Evolutionary conservation across 2,888 invertebrate species (phyloP).

Genomic region (Metacarcinus magister): DNA sequence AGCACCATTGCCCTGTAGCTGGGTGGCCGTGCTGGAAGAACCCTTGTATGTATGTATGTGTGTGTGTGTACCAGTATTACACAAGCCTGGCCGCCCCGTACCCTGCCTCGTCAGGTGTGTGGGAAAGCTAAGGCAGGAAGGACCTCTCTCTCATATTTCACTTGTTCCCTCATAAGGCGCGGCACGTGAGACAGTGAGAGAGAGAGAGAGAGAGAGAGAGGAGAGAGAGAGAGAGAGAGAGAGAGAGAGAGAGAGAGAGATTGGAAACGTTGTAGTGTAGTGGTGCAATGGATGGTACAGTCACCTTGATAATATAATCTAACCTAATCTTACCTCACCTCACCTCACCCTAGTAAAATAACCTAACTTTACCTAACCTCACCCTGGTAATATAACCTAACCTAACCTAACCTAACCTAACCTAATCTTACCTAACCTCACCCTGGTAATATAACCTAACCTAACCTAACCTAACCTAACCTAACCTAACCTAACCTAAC

Average conservation of each 20-base stretch:
- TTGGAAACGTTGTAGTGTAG: no score
- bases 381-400: neutral
- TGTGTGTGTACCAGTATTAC: neutral
- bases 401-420: neutral
- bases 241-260: no score
- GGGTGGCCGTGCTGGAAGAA: no score
- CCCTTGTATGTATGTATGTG: no score
- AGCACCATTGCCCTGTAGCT: no score
- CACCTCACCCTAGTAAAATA: neutral
- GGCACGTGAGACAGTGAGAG: no score
- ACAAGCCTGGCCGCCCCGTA: neutral
- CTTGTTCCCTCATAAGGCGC: no score
- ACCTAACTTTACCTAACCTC: neutral
- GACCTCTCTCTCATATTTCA: neutral
- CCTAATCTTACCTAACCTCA: neutral
- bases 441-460: neutral
- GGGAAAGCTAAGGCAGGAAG: no score
- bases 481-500: constrained; percentile 33
- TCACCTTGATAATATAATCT: neutral
- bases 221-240: no score
- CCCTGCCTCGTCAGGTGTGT: neutral
- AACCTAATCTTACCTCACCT: neutral
- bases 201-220: no score
- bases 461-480: constrained; percentile 44
- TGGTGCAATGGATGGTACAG: no score